A percentile compares a stretch with the other conserved stretches of the same genome.
Evolutionary conservation across 2,113 vertebrate genomes (phyloP).

Genomic region (Meriones unguiculatus): DNA sequence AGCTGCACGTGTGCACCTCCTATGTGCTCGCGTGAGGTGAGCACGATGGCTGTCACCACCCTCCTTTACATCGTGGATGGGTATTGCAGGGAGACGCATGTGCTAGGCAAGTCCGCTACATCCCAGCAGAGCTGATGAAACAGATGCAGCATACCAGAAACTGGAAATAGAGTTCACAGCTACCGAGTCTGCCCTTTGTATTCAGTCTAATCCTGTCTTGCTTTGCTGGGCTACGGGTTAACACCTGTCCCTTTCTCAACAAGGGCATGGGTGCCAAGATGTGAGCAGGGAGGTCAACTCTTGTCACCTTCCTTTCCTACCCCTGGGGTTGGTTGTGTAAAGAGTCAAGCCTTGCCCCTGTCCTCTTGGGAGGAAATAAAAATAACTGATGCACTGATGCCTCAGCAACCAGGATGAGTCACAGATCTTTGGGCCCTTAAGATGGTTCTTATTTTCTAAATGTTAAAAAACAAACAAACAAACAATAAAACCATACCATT

Average conservation of each 20-base stretch:
- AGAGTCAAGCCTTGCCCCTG: neutral
- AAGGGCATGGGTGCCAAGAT: no score
- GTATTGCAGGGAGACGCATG: no score
- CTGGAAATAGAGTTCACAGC: neutral
- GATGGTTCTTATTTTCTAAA: neutral
- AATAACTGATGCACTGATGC: neutral
- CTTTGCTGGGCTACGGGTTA: neutral
- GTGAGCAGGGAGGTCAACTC: neutral
- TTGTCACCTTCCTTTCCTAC: neutral
- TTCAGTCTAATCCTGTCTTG: neutral
- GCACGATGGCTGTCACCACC: neutral
- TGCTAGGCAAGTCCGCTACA: neutral
- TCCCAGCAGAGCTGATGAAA: neutral
- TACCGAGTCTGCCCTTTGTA: neutral
- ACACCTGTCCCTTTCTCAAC: neutral
- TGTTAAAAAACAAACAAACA: no score
- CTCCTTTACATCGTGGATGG: no score
- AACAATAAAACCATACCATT: neutral
- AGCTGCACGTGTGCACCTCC: neutral
- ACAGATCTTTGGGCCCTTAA: neutral
- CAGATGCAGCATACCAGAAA: neutral
- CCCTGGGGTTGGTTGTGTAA: neutral
- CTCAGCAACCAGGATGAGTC: neutral
- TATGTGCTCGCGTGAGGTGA: neutral
- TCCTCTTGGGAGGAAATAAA: neutral